Percentiles rank a stretch among this genome's conserved stretches.
Conservation (phyloP, 2,113 vertebrate genomes). For the Casuarius casuarius region DNA sequence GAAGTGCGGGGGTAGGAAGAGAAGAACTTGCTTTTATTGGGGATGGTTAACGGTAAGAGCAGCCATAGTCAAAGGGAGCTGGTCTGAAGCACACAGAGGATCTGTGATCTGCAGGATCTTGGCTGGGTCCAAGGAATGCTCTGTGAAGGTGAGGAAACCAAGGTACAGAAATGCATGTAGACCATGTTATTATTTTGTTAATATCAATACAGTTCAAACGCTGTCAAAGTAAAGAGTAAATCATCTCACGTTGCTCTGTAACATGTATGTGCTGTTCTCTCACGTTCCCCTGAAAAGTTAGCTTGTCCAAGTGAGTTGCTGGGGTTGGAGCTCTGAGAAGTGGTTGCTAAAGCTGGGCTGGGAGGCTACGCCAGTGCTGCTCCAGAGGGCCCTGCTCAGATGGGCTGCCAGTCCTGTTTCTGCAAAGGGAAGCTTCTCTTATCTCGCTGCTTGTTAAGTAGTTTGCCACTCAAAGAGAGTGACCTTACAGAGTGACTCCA, state of each 20-base stretch:
- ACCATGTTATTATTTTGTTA: background rate
- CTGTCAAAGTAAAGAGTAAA: background rate
- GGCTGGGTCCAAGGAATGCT: background rate
- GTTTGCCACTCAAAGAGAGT: background rate
- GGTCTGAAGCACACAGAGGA: background rate
- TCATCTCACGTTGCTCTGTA: background rate
- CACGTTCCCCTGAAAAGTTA: background rate
- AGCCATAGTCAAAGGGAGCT: background rate
- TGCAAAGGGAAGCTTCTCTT: background rate
- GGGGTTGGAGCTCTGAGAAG: background rate
- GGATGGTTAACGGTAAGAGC: background rate
- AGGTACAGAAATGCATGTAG: background rate
- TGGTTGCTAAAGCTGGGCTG: background rate
- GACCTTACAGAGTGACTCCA: background rate
- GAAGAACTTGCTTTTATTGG: background rate
- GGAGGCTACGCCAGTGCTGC: no score
- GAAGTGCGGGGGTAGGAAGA: constrained; percentile 61
- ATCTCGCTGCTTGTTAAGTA: fast-evolving
- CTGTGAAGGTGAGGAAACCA: background rate
- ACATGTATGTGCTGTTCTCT: background rate
- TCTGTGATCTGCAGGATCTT: background rate
- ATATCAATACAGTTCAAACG: background rate
- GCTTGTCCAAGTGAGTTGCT: fast-evolving
- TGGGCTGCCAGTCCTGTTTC: background rate
- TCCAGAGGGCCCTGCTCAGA: background rate